A percentile compares a stretch with the other conserved stretches of the same genome.
These are phyloP conservation scores for Brachyptera putata DNA, from an alignment of 2,888 invertebrate genomes.

Conservation along the genomic window DNA sequence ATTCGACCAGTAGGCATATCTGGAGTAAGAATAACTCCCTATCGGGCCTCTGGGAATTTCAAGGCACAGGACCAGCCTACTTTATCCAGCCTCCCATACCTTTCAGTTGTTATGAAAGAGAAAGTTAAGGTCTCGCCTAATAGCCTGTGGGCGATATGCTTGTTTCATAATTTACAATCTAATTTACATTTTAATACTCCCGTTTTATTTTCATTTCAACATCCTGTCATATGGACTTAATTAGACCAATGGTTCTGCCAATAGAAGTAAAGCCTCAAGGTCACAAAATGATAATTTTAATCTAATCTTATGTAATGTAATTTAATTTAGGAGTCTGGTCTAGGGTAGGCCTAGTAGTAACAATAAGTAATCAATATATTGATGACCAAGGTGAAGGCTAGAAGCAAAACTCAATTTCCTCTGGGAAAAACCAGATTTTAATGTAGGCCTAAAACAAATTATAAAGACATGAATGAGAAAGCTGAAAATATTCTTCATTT, in stretches of 20 bases:
- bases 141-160: constrained; percentile 2
- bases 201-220: neutral
- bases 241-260: too few species aligned
- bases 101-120: constrained; percentile 9
- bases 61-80: constrained; percentile 5
- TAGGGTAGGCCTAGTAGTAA: too few species aligned
- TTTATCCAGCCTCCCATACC: neutral
- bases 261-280: neutral
- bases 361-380: too few species aligned
- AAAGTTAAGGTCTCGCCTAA: constrained; percentile 1
- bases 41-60: too few species aligned
- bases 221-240: neutral
- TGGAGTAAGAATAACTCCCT: constrained; percentile 22
- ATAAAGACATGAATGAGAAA: too few species aligned
- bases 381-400: too few species aligned
- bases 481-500: too few species aligned
- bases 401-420: too few species aligned
- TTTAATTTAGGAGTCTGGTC: neutral
- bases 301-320: constrained; percentile 6
- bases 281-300: constrained; percentile 1
- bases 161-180: neutral
- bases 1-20: constrained; percentile 9
- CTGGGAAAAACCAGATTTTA: too few species aligned
- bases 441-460: too few species aligned
- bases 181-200: neutral